Conservation (phyloP, 2,797 vertebrate genomes). For the Chromobotia macracanthus region DNA sequence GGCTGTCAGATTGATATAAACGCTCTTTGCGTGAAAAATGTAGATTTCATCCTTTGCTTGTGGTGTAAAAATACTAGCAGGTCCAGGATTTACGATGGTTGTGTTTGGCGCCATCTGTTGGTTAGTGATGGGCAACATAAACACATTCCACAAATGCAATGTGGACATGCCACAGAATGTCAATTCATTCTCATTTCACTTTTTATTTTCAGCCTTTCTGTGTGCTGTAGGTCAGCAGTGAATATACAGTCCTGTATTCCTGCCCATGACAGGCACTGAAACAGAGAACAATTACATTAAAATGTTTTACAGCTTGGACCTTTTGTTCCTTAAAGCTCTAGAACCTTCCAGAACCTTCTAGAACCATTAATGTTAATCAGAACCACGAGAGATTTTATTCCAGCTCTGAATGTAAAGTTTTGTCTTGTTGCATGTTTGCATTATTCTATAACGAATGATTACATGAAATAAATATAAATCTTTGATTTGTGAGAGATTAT, state of each 20-base stretch:
- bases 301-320: not conserved
- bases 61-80: not conserved
- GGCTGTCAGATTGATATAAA: not conserved
- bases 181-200: conserved; percentile 48
- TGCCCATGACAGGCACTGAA: not conserved
- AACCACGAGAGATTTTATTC: not conserved
- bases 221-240: not conserved
- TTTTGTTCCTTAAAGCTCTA: not conserved
- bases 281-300: not conserved
- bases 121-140: not conserved
- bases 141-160: not conserved
- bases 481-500: too few relatives aligned
- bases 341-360: not conserved
- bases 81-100: not conserved
- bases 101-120: conserved; percentile 35
- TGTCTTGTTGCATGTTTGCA: not conserved
- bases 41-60: not conserved
- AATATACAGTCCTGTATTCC: not conserved
- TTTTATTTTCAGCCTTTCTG: conserved; percentile 74
- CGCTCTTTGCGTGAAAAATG: not conserved
- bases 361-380: not conserved
- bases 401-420: not conserved
- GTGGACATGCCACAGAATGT: conserved; percentile 27
- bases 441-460: conserved; percentile 55
- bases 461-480: too few relatives aligned